Conservation (phyloP, 2,888 invertebrate genomes). For the Trisateles emortualis region DNA sequence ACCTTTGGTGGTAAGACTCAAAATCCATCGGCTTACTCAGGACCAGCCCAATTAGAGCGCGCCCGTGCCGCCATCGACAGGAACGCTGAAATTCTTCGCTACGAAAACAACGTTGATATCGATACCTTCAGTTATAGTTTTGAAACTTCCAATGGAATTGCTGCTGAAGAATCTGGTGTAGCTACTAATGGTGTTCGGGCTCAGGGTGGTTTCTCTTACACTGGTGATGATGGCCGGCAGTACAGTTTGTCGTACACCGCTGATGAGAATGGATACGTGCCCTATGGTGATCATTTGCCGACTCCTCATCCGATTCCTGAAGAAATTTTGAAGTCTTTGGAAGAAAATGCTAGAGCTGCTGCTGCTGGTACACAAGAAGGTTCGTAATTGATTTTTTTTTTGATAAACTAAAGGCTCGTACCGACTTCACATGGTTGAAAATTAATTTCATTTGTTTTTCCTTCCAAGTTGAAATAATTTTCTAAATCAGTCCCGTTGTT, state of each 20-base stretch:
- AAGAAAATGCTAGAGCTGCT: constrained; percentile 77
- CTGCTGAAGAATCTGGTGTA: constrained; percentile 78
- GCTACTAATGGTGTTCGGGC: constrained; percentile 79
- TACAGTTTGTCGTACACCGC: constrained; percentile 79
- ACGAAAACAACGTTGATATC: constrained; percentile 75
- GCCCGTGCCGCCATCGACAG: constrained; percentile 72
- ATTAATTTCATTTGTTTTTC: too few species aligned
- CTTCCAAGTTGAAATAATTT: too few species aligned
- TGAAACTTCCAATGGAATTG: constrained; percentile 81
- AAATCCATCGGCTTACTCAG: constrained; percentile 43
- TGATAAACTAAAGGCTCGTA: not conserved
- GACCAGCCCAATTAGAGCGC: constrained; percentile 64
- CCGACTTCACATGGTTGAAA: too few species aligned
- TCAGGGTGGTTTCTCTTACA: constrained; percentile 77
- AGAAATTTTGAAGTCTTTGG: constrained; percentile 77
- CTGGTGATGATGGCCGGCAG: constrained; percentile 77
- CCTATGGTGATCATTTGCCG: constrained; percentile 77
- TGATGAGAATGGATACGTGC: constrained; percentile 79
- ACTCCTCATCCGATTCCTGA: constrained; percentile 81
- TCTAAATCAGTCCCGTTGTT: too few species aligned
- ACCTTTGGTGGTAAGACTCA: constrained; percentile 30
- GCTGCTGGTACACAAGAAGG: constrained; percentile 83
- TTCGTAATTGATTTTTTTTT: constrained; percentile 36
- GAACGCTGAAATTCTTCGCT: constrained; percentile 73
- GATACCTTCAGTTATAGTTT: constrained; percentile 75